These are phyloP conservation scores for Otolemur crassicaudatus DNA, from an alignment of 2,797 vertebrate genomes.

Conservation along the genomic window DNA sequence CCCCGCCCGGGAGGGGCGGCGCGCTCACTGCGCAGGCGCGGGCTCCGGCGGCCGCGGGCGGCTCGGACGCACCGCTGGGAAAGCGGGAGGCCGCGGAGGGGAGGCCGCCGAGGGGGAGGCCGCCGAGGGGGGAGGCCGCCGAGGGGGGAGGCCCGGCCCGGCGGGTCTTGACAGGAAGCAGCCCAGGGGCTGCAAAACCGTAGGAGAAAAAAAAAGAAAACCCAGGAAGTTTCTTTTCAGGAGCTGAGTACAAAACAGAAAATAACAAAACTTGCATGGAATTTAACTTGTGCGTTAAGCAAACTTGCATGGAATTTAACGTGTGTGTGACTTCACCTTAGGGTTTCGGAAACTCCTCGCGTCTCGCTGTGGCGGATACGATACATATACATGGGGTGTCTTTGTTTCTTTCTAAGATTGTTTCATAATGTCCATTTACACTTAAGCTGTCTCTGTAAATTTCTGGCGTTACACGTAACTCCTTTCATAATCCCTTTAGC, in stretches of 20 bases:
- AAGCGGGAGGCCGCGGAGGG: neutral
- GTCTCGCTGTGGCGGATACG: neutral
- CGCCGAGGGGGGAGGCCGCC: neutral
- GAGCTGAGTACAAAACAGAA: neutral
- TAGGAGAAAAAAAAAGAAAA: neutral
- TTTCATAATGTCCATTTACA: neutral
- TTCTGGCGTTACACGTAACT: neutral
- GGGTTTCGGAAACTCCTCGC: neutral
- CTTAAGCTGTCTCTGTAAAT: neutral
- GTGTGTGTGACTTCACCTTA: neutral
- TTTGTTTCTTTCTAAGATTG: neutral
- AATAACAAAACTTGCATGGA: neutral
- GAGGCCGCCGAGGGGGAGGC: no score
- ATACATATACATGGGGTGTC: neutral
- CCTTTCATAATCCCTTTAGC: neutral
- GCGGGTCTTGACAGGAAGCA: conserved; percentile 77
- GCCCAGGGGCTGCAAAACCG: conserved; percentile 51
- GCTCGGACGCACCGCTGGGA: neutral
- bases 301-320: conserved; percentile 43
- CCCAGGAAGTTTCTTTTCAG: conserved; percentile 37
- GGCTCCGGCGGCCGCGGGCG: neutral
- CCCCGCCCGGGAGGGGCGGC: no score
- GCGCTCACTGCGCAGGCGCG: no score
- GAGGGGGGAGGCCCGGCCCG: neutral
- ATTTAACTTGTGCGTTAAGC: neutral